These are phyloP conservation scores for Sebastes variabilis DNA, from an alignment of 2,797 vertebrate genomes.

Conservation along the genomic window DNA sequence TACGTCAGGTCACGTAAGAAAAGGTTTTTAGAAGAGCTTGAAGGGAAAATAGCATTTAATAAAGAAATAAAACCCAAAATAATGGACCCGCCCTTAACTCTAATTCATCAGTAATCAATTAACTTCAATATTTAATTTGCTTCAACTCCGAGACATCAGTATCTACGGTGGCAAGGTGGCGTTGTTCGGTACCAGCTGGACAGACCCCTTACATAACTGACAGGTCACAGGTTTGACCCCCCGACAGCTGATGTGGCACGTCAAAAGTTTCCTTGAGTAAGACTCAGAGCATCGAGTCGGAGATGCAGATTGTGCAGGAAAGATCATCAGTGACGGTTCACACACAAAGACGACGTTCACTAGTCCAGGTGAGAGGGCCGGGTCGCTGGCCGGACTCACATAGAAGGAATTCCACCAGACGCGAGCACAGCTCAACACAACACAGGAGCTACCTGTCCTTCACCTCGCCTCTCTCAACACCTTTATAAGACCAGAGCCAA, in stretches of 20 bases:
- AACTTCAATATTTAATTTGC: background rate
- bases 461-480: background rate
- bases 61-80: too few species aligned
- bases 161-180: background rate
- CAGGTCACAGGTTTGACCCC: slow-evolving; percentile 29
- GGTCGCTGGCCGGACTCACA: background rate
- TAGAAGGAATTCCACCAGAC: slow-evolving; percentile 42
- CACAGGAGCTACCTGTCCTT: slow-evolving; percentile 16
- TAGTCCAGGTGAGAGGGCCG: slow-evolving; percentile 20
- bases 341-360: slow-evolving; percentile 42
- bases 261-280: slow-evolving; percentile 17
- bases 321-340: background rate
- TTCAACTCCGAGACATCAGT: background rate
- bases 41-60: too few species aligned
- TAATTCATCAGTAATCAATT: background rate
- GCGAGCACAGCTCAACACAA: background rate
- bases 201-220: slow-evolving; percentile 10
- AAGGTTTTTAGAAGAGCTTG: too few species aligned
- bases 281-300: background rate
- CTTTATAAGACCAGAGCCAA: background rate
- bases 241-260: slow-evolving; percentile 31
- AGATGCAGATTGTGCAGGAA: too few species aligned
- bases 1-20: too few species aligned
- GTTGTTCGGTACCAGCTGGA: background rate
- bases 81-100: too few species aligned